Percentiles rank a stretch among this genome's conserved stretches.
Conservation (phyloP, 2,113 vertebrate genomes). For the Terrapene triunguis region DNA sequence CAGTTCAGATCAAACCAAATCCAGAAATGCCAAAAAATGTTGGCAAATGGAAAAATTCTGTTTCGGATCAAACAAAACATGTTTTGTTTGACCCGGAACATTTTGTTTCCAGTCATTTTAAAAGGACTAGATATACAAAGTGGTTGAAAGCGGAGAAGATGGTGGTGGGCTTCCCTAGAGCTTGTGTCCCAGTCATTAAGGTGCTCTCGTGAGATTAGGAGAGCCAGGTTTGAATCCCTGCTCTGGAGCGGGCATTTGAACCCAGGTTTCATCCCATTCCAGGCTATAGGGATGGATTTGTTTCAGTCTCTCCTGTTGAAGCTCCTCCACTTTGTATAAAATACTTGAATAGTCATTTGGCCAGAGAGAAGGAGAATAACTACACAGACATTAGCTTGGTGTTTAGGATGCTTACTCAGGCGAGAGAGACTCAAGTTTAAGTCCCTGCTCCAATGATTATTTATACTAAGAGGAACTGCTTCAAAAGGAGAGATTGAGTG, state of each 20-base stretch:
- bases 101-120: background rate
- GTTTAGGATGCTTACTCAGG: background rate
- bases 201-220: background rate
- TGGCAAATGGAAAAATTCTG: background rate
- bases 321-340: background rate
- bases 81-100: background rate
- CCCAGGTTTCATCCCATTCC: background rate
- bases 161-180: too few relatives aligned
- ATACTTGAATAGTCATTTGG: background rate
- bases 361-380: background rate
- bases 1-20: background rate
- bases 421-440: background rate
- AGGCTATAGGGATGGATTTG: background rate
- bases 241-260: background rate
- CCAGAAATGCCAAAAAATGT: background rate
- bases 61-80: background rate
- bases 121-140: too few relatives aligned
- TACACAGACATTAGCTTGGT: background rate
- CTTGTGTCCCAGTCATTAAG: too few relatives aligned
- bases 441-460: background rate
- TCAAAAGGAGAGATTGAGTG: background rate
- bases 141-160: too few relatives aligned
- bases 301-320: background rate
- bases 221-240: background rate
- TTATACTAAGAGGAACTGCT: background rate